Percentiles rank a stretch among this genome's conserved stretches.
Evolutionary conservation across 2,888 invertebrate species (phyloP).

Genomic region (Phania funesta): DNA sequence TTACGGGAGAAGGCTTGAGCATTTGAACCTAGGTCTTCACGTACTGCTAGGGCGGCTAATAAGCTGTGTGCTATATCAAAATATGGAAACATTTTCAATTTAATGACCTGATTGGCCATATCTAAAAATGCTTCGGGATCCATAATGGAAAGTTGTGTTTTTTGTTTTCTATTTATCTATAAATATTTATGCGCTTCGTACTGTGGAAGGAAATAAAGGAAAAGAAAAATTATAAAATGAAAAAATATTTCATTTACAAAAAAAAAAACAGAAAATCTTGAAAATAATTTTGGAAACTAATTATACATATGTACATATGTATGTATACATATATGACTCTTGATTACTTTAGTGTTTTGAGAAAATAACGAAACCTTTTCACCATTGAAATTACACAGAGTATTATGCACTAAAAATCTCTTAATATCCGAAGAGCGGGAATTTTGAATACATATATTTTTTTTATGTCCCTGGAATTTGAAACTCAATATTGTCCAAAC

Average conservation of each 20-base stretch:
- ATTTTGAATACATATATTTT: no score
- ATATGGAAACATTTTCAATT: constrained; percentile 99
- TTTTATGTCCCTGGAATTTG: no score
- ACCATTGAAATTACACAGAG: no score
- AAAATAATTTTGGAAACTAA: no score
- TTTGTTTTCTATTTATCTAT: constrained; percentile 16
- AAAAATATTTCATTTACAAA: not conserved
- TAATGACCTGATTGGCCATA: constrained; percentile 99
- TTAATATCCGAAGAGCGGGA: no score
- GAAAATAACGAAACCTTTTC: no score
- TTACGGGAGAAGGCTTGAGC: constrained; percentile 96
- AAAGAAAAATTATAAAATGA: not conserved
- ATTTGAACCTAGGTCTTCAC: constrained; percentile 96
- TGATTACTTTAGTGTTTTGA: no score
- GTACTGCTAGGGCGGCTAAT: constrained; percentile 94
- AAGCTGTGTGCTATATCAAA: constrained; percentile 99
- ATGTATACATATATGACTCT: no score
- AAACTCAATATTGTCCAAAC: no score
- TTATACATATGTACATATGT: no score
- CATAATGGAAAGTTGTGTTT: constrained; percentile 81
- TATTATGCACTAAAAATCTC: no score
- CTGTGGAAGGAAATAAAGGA: constrained; percentile 4
- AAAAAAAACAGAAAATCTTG: no score
- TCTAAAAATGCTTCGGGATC: constrained; percentile 98
- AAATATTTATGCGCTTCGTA: constrained; percentile 21